phyloP scores from a whole-genome alignment of 2,797 vertebrate species.

The Podarcis siculus region DNA sequence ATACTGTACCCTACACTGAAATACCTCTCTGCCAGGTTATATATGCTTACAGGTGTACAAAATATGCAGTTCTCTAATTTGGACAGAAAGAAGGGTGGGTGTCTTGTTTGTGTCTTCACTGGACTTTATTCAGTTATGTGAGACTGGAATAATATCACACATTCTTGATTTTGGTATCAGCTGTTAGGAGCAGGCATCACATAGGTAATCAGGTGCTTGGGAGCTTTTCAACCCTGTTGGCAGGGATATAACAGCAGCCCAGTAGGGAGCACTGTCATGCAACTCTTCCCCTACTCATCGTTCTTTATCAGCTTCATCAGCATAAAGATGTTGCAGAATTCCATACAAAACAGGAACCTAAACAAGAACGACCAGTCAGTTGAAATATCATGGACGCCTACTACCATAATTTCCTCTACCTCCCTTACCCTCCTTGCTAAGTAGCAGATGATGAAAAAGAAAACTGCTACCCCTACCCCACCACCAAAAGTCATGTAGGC shows the following conservation, averaged over 20 bases:
- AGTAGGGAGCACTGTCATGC: background rate
- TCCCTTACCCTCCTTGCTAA: background rate
- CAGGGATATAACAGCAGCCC: background rate
- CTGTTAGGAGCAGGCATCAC: background rate
- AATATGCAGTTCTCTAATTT: background rate
- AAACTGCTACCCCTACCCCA: too few relatives aligned
- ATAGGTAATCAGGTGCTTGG: background rate
- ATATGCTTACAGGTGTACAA: background rate
- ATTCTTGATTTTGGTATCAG: background rate
- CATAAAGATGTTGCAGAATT: background rate
- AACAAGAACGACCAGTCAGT: too few relatives aligned
- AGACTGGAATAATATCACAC: background rate
- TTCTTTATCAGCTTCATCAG: background rate
- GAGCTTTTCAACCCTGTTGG: background rate
- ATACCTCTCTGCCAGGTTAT: background rate
- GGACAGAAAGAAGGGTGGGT: background rate
- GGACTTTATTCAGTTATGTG: background rate
- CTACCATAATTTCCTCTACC: background rate
- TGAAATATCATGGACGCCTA: too few relatives aligned
- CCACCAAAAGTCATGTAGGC: background rate
- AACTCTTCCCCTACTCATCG: background rate
- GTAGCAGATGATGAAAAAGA: background rate
- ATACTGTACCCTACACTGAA: background rate
- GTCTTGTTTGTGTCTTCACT: fast-evolving
- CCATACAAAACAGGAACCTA: background rate